Base-by-base conservation (phyloP, 2,888 invertebrate species). In the Trichopoda pennipes region DNA sequence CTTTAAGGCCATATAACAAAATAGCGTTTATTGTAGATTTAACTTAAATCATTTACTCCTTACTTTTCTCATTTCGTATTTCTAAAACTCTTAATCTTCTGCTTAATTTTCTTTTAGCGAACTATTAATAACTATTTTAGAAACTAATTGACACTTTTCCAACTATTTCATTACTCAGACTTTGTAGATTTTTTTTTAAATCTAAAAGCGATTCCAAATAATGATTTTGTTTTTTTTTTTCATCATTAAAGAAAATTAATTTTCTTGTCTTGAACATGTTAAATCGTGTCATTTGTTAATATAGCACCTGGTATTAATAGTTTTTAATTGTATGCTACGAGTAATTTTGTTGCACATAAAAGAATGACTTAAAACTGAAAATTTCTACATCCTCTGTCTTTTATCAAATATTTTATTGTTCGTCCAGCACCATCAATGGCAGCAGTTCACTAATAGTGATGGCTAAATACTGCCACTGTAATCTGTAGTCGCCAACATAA, bases 211-310 rank as follows among this genome's bases (percentile, higher is more conserved):
- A 38, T 12, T 38, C 38, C 47, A 9, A 28, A 47, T 35, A 55
- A 21, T n/a, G n/a, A 32, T 64, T 10, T 51, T 63, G 4, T 14
- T n/a, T n/a, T n/a, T n/a, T n/a, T n/a, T n/a, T n/a, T n/a, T n/a
- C 76, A 63, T 70, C 49, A 63, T 56, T 63, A 77, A 77, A 12
- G 44, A 66, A 66, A 66, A 60, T 73, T 72, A 79, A 72, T 60
- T 79, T 55, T 72, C 72, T 66, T 79, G 78, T 79, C 78, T 66
- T 47, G 35, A 73, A 47, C 72, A 79, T 66, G 66, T 60, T 72
- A 47, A 66, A 60, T 72, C 78, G 47, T 66, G 64, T 73, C 66
- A 58, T 79, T 79, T 66, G 66, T 73, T 73, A 79, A 58, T 66
- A 55, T 55, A 35, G 53, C 78, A 79, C 72, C 78, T 79, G 72